These are phyloP conservation scores for Diacarnus erythraeanus DNA, from an alignment of 37 sponge, comb jelly and placozoan species.

Conservation along the genomic window DNA sequence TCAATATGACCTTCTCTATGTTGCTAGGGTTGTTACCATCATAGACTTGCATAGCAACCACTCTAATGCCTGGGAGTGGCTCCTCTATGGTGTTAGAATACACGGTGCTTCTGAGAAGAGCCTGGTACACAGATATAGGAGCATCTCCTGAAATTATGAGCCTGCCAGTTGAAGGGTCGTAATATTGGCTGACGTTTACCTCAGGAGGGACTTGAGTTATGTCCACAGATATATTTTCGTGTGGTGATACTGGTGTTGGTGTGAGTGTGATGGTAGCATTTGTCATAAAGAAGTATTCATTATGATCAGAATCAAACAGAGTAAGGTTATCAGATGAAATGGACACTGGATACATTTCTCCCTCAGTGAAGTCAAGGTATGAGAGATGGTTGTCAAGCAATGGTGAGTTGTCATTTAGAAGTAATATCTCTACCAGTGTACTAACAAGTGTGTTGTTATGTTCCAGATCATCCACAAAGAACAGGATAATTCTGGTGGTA, in stretches of 20 bases:
- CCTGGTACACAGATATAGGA: constrained; percentile 53
- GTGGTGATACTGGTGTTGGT: constrained; percentile 35
- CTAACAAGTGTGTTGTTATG: constrained; percentile 42
- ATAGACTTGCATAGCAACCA: constrained; percentile 60
- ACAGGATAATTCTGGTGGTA: constrained; percentile 59
- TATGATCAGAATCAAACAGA: constrained; percentile 82
- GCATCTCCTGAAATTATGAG: constrained; percentile 63
- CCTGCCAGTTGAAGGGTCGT: constrained; percentile 44
- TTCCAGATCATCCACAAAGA: constrained; percentile 69
- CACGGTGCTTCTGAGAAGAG: constrained; percentile 40
- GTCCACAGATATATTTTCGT: constrained; percentile 71
- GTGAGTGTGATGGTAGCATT: constrained; percentile 47
- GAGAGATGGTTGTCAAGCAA: constrained; percentile 36
- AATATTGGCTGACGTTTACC: constrained; percentile 25
- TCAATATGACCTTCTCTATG: constrained; percentile 33
- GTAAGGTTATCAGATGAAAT: constrained; percentile 51
- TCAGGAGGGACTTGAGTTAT: constrained; percentile 3
- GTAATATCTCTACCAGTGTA: constrained; percentile 40
- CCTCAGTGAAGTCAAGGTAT: constrained; percentile 51
- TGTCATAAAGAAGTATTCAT: constrained; percentile 78
- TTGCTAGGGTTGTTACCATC: constrained; percentile 71
- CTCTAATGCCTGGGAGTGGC: constrained; percentile 60
- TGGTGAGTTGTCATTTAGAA: constrained; percentile 77
- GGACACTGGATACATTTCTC: constrained; percentile 26
- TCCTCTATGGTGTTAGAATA: constrained; percentile 74